A percentile compares a stretch with the other conserved stretches of the same genome.
phyloP scores from a whole-genome alignment of 2,888 invertebrate genomes.

The Amphipoea lucens region DNA sequence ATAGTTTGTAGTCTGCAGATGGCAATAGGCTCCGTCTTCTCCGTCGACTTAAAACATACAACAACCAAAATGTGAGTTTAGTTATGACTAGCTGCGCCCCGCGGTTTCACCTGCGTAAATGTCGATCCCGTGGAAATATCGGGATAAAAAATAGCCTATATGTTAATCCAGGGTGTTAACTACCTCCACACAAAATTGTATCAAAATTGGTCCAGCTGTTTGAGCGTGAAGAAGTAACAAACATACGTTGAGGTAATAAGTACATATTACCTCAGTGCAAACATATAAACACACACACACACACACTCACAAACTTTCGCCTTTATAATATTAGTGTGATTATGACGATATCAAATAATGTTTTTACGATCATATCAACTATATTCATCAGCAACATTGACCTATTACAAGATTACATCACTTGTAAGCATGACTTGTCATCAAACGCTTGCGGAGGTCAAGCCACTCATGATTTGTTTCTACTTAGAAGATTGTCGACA shows the following conservation, averaged over 20 bases:
- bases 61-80: background rate
- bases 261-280: too few species aligned
- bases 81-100: background rate
- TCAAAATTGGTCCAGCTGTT: too few species aligned
- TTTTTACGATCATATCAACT: constrained; percentile 13
- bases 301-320: too few species aligned
- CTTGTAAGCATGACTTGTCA: constrained; percentile 34
- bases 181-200: too few species aligned
- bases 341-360: background rate
- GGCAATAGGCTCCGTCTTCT: background rate
- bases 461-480: constrained; percentile 31
- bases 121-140: too few species aligned
- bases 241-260: too few species aligned
- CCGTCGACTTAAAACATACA: background rate
- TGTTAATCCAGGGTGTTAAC: too few species aligned
- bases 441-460: constrained; percentile 37
- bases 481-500: constrained; percentile 31
- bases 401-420: constrained; percentile 54
- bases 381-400: constrained; percentile 47
- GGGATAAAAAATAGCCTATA: too few species aligned
- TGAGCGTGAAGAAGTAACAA: too few species aligned
- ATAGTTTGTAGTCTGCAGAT: background rate
- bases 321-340: too few species aligned
- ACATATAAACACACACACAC: too few species aligned
- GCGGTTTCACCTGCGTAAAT: too few species aligned